Evolutionary conservation across 2,797 vertebrate genomes (phyloP).

Genomic region (Mormyrus hasselquistii): DNA sequence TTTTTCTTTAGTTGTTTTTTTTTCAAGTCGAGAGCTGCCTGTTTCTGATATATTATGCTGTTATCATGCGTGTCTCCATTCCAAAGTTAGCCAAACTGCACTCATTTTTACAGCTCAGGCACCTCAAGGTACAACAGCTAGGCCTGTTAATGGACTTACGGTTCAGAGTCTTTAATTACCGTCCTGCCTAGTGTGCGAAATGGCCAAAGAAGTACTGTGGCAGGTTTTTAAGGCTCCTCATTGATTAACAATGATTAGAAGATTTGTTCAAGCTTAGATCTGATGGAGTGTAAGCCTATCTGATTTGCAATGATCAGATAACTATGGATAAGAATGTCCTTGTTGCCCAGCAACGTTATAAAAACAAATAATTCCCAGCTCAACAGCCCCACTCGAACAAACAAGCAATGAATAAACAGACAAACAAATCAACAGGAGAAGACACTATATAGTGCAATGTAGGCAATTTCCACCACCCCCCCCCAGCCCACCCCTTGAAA

Average conservation of each 20-base stretch:
- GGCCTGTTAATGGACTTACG: not conserved
- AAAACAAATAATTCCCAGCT: not conserved
- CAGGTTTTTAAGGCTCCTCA: not conserved
- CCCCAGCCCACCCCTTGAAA: not conserved
- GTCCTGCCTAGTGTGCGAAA: not conserved
- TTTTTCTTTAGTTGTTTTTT: not conserved
- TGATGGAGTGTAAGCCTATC: not conserved
- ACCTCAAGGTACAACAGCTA: not conserved
- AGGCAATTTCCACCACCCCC: not conserved
- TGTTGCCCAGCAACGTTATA: not conserved
- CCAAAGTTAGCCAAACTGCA: not conserved
- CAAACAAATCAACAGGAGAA: not conserved
- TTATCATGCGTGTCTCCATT: not conserved
- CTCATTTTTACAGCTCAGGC: not conserved
- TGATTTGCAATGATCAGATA: not conserved
- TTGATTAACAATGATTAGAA: not conserved
- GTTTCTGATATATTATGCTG: not conserved
- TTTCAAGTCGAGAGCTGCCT: not conserved
- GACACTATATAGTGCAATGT: not conserved
- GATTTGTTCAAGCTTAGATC: not conserved
- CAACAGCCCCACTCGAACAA: not conserved
- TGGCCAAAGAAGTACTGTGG: not conserved
- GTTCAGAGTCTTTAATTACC: not conserved
- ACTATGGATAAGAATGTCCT: not conserved
- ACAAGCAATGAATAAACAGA: not conserved